These are phyloP conservation scores for Sinocyclocheilus maitianheensis DNA, from an alignment of 2,113 vertebrate genomes.

Conservation along the genomic window DNA sequence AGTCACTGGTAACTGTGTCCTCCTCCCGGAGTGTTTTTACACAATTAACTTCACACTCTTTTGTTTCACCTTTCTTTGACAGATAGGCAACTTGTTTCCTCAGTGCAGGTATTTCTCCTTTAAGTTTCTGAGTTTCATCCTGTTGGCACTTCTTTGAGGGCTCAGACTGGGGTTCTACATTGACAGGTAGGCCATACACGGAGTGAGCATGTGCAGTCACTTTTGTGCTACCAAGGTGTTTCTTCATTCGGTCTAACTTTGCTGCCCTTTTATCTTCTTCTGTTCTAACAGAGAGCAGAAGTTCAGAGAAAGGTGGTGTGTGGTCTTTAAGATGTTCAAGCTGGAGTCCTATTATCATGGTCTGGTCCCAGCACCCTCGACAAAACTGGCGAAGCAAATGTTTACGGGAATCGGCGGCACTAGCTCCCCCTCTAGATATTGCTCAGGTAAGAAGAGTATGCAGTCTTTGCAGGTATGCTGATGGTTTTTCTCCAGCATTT, in stretches of 20 bases:
- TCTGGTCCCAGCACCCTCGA: constrained; percentile 41
- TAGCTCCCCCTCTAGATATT: constrained; percentile 18
- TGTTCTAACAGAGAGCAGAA: constrained; percentile 40
- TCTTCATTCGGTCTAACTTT: constrained; percentile 44
- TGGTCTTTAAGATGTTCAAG: constrained; percentile 34
- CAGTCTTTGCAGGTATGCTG: constrained; percentile 14
- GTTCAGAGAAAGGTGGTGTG: constrained; percentile 34
- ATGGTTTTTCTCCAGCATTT: constrained; percentile 45
- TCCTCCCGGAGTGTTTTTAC: too few relatives aligned
- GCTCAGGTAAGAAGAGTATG: constrained; percentile 4
- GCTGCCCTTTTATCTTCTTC: constrained; percentile 33
- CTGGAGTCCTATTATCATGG: constrained; percentile 38
- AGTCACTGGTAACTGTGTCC: neutral
- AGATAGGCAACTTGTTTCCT: constrained; percentile 24
- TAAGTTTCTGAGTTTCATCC: constrained; percentile 25
- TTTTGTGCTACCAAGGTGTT: constrained; percentile 34
- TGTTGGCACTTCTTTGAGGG: neutral
- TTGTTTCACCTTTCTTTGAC: neutral
- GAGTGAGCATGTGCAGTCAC: constrained; percentile 38
- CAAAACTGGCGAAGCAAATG: constrained; percentile 24
- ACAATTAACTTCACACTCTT: neutral
- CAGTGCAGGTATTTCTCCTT: constrained; percentile 16
- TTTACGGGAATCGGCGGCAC: neutral
- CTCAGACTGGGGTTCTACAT: neutral
- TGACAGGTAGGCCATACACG: neutral